Conservation (phyloP, 2,888 invertebrate genomes). For the Chloroclysta siterata region DNA sequence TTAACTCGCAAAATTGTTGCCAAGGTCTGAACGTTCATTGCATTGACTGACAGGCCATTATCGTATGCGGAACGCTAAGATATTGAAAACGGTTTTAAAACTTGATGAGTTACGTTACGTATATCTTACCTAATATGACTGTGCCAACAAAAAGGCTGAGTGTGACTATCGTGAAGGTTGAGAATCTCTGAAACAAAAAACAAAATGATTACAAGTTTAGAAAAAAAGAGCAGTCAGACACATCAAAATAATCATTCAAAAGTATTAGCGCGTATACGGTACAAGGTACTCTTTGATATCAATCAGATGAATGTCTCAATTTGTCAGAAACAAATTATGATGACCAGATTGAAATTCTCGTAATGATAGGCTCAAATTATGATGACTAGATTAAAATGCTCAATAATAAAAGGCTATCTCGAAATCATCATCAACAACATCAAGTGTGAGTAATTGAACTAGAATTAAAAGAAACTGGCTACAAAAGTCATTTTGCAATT, state of each 20-base stretch:
- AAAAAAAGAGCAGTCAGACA: constrained; percentile 2
- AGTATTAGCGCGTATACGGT: constrained; percentile 11
- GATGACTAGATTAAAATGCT: constrained; percentile 8
- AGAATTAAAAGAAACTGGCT: constrained; percentile 29
- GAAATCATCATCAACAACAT: constrained; percentile 28
- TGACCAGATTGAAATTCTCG: constrained; percentile 22
- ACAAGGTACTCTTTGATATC: constrained; percentile 4
- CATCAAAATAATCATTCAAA: not conserved
- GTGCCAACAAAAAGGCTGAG: constrained; percentile 97
- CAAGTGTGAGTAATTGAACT: constrained; percentile 33
- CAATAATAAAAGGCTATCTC: constrained; percentile 22
- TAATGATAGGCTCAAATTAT: constrained; percentile 21
- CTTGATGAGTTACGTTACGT: constrained; percentile 9
- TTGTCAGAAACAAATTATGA: constrained; percentile 33
- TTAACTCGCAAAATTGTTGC: constrained; percentile 46
- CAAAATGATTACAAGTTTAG: constrained; percentile 11
- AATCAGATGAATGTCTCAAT: constrained; percentile 29
- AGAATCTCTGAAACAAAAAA: constrained; percentile 90
- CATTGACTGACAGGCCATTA: constrained; percentile 43
- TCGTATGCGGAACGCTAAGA: constrained; percentile 35
- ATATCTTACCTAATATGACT: constrained; percentile 93
- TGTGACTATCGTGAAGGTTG: constrained; percentile 96
- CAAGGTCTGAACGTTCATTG: constrained; percentile 45
- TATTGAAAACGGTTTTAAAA: constrained; percentile 12
- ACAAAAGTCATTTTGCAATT: constrained; percentile 26